Evolutionary conservation across 2,113 vertebrate genomes (phyloP), one percentile per base, ranked within the genome.

Genomic region (Sturnira hondurensis): DNA sequence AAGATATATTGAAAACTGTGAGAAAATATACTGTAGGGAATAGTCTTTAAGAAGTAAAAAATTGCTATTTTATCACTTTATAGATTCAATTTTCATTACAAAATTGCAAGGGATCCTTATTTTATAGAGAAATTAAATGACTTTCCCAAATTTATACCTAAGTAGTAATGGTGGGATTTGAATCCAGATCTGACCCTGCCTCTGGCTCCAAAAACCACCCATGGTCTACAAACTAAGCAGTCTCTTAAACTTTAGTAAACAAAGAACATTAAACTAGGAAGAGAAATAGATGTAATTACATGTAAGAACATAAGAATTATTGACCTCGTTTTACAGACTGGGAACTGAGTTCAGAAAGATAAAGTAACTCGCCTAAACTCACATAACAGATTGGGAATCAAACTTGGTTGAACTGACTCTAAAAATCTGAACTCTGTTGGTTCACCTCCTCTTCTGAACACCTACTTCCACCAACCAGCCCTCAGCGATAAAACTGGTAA

Each of bases 21-120:
- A 91, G 5, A 76, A 94, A 92, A 74, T 20, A 83, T 7, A 89
- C 0, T 71, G 12, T 76, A 65, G 19, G 45, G 6, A 80, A 74
- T 52, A 15, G 24, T 86, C 50, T 91, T 94, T 80, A 96, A 88
- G 95, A 96, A 68, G 56, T 41, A 95, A 26, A 87, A 90, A 87
- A 84, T 11, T 22, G 73, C 3, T 52, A 15, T 65, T 89, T 74
- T 74, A 93, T 77, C n/a, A 67, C 24, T 93, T 89, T 68, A 54
- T 63, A 74, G 45, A 86, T n/a, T 87, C 2, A 52, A 41, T 78
- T 6, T 77, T 93, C 61, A 73, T 50, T 88, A 86, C 10, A 67
- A 85, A 97, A 92, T 78, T 41, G 1, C 56, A 12, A 84, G 4
- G 6, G 86, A 36, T n/a, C 20, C n/a, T 93, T 65, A 68, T 77